These are phyloP conservation scores for Coecobrya sp. DNA, from an alignment of 2,888 invertebrate genomes.

Conservation along the genomic window DNA sequence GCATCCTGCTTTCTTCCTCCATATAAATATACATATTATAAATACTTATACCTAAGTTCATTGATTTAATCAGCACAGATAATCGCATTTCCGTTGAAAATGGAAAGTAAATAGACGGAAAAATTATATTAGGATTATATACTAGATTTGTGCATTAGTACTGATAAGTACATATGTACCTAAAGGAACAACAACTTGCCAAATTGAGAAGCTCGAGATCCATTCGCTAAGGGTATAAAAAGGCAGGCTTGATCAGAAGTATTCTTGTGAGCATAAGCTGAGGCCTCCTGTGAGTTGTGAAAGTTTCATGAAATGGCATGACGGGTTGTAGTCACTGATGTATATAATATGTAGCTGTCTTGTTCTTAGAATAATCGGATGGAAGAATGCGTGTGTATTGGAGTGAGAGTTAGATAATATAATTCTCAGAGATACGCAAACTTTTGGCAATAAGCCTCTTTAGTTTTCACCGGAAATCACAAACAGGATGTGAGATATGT, in stretches of 20 bases:
- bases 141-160: too few relatives aligned
- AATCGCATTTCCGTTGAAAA: not conserved
- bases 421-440: too few relatives aligned
- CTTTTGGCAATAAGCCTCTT: not conserved
- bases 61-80: not conserved
- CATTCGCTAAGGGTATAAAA: not conserved
- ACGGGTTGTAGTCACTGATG: too few relatives aligned
- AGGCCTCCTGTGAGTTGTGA: not conserved
- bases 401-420: too few relatives aligned
- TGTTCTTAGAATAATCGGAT: too few relatives aligned
- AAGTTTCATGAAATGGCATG: not conserved
- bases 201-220: not conserved
- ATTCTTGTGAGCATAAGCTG: not conserved
- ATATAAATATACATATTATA: not conserved
- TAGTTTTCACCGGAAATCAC: constrained; percentile 14
- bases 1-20: not conserved
- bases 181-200: not conserved
- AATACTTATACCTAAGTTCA: not conserved
- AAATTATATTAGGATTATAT: not conserved
- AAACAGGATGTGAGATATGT: not conserved
- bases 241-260: not conserved
- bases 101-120: not conserved
- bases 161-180: too few relatives aligned
- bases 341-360: too few relatives aligned
- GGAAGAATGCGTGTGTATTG: too few relatives aligned